Conservation (phyloP, 2,113 vertebrate species). For the Cacatua alba region DNA sequence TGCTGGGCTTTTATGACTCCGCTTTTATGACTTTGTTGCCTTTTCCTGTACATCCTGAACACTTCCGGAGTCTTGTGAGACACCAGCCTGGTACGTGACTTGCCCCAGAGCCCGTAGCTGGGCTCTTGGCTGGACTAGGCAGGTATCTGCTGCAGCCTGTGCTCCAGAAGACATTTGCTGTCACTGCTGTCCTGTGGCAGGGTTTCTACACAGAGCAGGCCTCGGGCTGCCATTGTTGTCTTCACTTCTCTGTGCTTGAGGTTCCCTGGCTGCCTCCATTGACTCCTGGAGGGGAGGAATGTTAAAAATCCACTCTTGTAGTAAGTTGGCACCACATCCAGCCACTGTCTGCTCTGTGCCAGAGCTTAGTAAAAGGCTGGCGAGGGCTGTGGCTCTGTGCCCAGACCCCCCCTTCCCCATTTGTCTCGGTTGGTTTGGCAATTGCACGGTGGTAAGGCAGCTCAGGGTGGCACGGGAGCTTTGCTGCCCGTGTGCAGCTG, state of each 20-base stretch:
- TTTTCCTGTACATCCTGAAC: not conserved
- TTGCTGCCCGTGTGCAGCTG: conserved; percentile 38
- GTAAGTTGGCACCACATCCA: conserved; percentile 73
- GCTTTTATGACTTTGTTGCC: not conserved
- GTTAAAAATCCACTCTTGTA: conserved; percentile 69
- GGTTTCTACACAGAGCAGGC: not conserved
- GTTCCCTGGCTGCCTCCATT: conserved; percentile 56
- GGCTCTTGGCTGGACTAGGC: not conserved
- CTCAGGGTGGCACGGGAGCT: conserved; percentile 38
- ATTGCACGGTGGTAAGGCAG: conserved; percentile 32
- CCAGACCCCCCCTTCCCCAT: conserved; percentile 48
- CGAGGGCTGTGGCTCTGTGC: conserved; percentile 22
- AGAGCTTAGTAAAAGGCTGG: conserved; percentile 72
- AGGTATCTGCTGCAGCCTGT: not conserved
- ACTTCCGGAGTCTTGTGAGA: not conserved
- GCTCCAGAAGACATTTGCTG: not conserved
- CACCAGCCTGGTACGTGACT: not conserved
- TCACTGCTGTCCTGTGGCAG: not conserved
- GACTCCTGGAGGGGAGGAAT: conserved; percentile 73
- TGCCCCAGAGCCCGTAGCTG: not conserved
- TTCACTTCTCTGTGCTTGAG: conserved; percentile 8
- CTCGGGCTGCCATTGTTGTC: not conserved
- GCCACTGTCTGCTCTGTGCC: conserved; percentile 67
- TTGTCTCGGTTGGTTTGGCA: conserved; percentile 51
- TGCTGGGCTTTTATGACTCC: not conserved